Percentiles rank a stretch among this genome's conserved stretches.
phyloP scores from a whole-genome alignment of 2,797 vertebrate species.

The Cichlasoma orientale region DNA sequence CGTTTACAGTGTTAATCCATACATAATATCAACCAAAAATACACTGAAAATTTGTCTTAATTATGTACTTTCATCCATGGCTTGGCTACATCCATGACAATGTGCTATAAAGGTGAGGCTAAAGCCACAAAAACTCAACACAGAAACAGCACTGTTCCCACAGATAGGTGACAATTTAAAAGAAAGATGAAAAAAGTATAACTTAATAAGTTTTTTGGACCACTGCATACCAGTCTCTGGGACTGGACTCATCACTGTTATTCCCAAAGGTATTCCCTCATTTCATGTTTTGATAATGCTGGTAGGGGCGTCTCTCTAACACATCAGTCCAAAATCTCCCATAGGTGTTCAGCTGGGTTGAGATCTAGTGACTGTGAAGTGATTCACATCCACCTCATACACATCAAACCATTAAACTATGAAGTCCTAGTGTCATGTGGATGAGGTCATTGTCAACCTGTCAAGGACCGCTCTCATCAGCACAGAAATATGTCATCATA shows the following conservation, averaged over 20 bases:
- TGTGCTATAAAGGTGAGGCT: not conserved
- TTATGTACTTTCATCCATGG: not conserved
- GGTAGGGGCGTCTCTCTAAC: not conserved
- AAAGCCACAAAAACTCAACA: not conserved
- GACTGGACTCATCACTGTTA: not conserved
- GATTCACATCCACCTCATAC: not conserved
- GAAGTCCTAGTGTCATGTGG: not conserved
- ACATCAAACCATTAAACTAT: not conserved
- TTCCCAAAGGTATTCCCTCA: not conserved
- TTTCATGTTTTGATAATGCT: not conserved
- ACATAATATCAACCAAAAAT: not conserved
- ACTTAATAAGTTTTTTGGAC: not conserved
- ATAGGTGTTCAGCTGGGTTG: not conserved
- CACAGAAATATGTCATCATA: not conserved
- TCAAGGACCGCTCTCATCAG: not conserved
- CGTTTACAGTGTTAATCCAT: not conserved
- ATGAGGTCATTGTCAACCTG: not conserved
- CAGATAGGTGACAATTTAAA: not conserved
- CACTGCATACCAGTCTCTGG: not conserved
- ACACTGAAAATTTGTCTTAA: not conserved
- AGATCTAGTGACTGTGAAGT: not conserved
- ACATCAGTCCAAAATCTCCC: not conserved
- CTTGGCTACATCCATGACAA: not conserved
- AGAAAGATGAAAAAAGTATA: not conserved
- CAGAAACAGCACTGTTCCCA: accelerated